A percentile compares a stretch with the other conserved stretches of the same genome.
phyloP scores from a whole-genome alignment of 30 jellyfish, hydroid and myxozoan species.

The Sanderia malayensis region DNA sequence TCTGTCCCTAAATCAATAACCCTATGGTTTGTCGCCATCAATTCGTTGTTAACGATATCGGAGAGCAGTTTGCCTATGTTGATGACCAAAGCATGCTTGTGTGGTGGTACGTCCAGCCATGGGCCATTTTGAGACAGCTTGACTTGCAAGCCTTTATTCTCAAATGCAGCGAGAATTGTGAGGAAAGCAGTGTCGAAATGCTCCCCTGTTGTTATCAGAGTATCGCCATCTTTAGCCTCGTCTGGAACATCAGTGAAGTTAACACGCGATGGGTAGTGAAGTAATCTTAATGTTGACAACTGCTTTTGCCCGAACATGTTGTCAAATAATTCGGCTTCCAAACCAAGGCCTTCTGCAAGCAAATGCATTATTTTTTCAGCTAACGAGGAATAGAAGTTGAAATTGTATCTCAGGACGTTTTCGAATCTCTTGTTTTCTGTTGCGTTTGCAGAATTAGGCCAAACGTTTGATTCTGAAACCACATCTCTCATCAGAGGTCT shows the following conservation, averaged over 20 bases:
- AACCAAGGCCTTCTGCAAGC: constrained; percentile 73
- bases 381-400: constrained; percentile 15
- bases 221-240: constrained; percentile 73
- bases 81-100: constrained; percentile 51
- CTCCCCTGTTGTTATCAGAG: constrained; percentile 75
- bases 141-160: constrained; percentile 65
- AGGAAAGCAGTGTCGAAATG: constrained; percentile 64
- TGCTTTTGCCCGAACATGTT: constrained; percentile 40
- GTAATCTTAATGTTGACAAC: constrained; percentile 65
- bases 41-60: constrained; percentile 31
- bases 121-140: constrained; percentile 53
- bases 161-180: constrained; percentile 76
- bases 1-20: constrained; percentile 73
- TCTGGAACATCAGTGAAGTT: constrained; percentile 59
- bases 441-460: constrained; percentile 65
- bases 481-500: constrained; percentile 65
- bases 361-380: constrained; percentile 34
- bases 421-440: constrained; percentile 39
- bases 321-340: constrained; percentile 28
- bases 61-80: constrained; percentile 64
- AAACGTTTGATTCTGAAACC: constrained; percentile 59
- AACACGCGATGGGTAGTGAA: constrained; percentile 74
- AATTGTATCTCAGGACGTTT: constrained; percentile 28
- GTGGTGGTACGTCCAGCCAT: constrained; percentile 75
- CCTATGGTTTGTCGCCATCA: constrained; percentile 77